Percentiles rank a stretch among this genome's conserved stretches.
These are phyloP conservation scores for Tor tambroides DNA, from an alignment of 2,113 vertebrate species.

Conservation along the genomic window DNA sequence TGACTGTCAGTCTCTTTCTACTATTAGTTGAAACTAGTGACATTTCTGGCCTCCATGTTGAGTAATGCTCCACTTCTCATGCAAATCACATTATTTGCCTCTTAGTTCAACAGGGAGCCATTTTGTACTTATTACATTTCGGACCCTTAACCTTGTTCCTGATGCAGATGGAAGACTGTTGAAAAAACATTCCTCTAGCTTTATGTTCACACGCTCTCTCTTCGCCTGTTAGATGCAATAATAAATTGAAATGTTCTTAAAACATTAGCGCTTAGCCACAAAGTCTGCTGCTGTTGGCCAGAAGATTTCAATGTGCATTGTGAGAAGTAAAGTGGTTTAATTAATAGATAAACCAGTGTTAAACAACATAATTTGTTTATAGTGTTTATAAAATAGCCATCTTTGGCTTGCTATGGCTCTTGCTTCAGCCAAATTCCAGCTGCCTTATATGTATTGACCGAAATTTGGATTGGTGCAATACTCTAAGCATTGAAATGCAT, in stretches of 20 bases:
- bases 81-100: slow-evolving; percentile 65
- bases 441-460: neutral
- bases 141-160: slow-evolving; percentile 46
- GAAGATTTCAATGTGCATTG: neutral
- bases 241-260: too few species aligned
- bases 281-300: neutral
- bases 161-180: slow-evolving; percentile 32
- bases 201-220: slow-evolving; percentile 45
- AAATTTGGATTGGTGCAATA: too few species aligned
- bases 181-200: slow-evolving; percentile 33
- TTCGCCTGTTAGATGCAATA: too few species aligned
- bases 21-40: slow-evolving; percentile 19
- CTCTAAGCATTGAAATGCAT: too few species aligned
- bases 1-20: neutral
- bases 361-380: neutral
- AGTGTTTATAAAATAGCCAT: neutral
- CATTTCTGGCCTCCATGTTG: neutral
- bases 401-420: neutral
- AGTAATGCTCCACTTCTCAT: slow-evolving; percentile 57
- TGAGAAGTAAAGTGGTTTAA: neutral
- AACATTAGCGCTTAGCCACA: neutral
- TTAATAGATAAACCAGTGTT: neutral
- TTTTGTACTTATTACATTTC: slow-evolving; percentile 60
- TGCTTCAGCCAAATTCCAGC: neutral
- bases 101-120: slow-evolving; percentile 63